Percentiles rank a stretch among this genome's conserved stretches.
Conservation (phyloP, 1,140 invertebrate genomes). For the Heliconius congener region DNA sequence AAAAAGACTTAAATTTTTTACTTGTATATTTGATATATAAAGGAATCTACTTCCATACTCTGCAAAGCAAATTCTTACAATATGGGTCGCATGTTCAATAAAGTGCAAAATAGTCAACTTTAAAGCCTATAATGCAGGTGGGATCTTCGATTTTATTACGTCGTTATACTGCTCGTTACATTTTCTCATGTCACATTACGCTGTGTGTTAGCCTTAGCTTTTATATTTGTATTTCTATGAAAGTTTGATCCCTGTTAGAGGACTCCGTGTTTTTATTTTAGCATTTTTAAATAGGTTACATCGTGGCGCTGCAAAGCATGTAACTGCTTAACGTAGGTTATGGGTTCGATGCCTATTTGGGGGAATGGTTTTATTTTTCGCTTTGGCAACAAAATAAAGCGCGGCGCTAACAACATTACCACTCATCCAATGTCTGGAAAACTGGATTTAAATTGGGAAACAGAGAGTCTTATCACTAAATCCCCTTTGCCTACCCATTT, state of each 20-base stretch:
- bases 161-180: constrained; percentile 19
- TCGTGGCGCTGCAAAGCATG: too few species aligned
- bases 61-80: background rate
- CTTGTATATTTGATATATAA: background rate
- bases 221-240: background rate
- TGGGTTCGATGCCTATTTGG: too few species aligned
- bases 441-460: too few species aligned
- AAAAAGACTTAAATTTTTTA: background rate
- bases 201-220: background rate
- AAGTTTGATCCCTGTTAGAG: background rate
- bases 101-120: constrained; percentile 19
- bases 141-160: constrained; percentile 19
- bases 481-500: too few species aligned
- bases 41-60: background rate
- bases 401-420: too few species aligned
- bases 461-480: too few species aligned
- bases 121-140: constrained; percentile 20
- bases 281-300: too few species aligned
- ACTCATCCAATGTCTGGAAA: too few species aligned
- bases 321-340: too few species aligned
- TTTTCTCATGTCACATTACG: constrained; percentile 20
- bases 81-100: constrained; percentile 4
- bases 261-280: background rate
- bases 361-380: too few species aligned
- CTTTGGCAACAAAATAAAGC: too few species aligned